Base-by-base conservation (phyloP, 2,888 invertebrate genomes). In the Parnassius smintheus region DNA sequence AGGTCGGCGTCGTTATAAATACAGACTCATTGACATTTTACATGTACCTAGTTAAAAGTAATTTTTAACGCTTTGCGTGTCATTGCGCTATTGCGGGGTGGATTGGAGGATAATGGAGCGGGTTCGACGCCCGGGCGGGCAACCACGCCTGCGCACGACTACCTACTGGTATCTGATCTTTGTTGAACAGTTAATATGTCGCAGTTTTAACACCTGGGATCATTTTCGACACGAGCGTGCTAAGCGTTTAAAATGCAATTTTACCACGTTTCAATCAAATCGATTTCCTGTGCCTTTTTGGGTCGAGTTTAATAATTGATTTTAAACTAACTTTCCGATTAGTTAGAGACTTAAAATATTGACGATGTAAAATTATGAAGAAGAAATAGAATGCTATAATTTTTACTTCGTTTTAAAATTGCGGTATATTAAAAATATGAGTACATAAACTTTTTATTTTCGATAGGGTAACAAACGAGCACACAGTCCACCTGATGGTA, bases 121-220 rank as follows among this genome's bases (percentile, higher is more conserved):
- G 66, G 69, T 70, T 68, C 70, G 66, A 67, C 59, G 69, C 64
- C 68, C 69, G 62, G 48, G 51, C 52, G 9, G 51, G 62, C 56
- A 56, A 58, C 65, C 65, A 54, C 56, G 25, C 41, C 7, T 42
- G 49, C 13, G 49, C 49, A 13, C 35, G 7, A 35, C 49, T 42
- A 7, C 11, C 54, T n/a, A 44, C 18, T 11, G 41, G 35, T 25
- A 12, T 0, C 35, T 41, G 18, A 3, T 41, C n/a, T 3, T 10
- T 41, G 2, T 8, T n/a, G n/a, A 52, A 52, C 35, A 8, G 35
- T 35, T 8, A 10, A 11, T 41, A 35, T 52, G 35, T 25, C 4
- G 12, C 35, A 35, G 35, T 35, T 41, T n/a, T 49, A n/a, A 12
- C 49, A 8, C 13, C 49, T 7, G 3, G 12, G 13, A 49, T 18